phyloP scores from a whole-genome alignment of 2,888 invertebrate species.

The Dexiosoma caninum region DNA sequence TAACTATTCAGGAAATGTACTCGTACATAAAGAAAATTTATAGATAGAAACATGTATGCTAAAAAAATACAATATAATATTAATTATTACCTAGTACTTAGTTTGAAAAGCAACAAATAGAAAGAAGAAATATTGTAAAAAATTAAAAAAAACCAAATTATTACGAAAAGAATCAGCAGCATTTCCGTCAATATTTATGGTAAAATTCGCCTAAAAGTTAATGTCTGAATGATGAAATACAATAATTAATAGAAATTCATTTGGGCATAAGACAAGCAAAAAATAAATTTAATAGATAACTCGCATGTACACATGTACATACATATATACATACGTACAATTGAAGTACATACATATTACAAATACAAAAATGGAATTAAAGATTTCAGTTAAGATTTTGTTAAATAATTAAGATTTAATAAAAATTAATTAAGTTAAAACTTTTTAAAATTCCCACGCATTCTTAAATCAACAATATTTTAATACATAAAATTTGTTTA shows the following conservation, averaged over 20 bases:
- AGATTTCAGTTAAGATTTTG: slow-evolving; percentile 41
- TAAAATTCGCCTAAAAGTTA: neutral
- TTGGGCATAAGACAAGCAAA: too few relatives aligned
- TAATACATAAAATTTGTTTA: neutral
- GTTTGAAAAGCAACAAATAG: slow-evolving; percentile 11
- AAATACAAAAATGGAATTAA: slow-evolving; percentile 12
- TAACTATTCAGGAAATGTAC: slow-evolving; percentile 62
- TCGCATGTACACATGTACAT: too few relatives aligned
- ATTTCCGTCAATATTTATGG: slow-evolving; percentile 48
- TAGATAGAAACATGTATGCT: neutral
- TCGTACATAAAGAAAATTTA: neutral
- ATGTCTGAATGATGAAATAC: too few relatives aligned
- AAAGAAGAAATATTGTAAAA: slow-evolving; percentile 24
- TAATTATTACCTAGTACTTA: slow-evolving; percentile 10
- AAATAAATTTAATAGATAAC: too few relatives aligned
- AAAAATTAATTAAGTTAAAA: too few relatives aligned
- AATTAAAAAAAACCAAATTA: slow-evolving; percentile 21
- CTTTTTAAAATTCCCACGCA: too few relatives aligned
- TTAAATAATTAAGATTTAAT: too few relatives aligned
- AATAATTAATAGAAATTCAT: too few relatives aligned
- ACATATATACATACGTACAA: too few relatives aligned
- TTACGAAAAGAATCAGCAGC: slow-evolving; percentile 58
- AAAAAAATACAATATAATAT: too few relatives aligned
- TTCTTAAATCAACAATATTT: slow-evolving; percentile 1
- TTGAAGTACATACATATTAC: too few relatives aligned